Base-by-base conservation (phyloP, 2,797 vertebrate species). In the Graptemys geographica region DNA sequence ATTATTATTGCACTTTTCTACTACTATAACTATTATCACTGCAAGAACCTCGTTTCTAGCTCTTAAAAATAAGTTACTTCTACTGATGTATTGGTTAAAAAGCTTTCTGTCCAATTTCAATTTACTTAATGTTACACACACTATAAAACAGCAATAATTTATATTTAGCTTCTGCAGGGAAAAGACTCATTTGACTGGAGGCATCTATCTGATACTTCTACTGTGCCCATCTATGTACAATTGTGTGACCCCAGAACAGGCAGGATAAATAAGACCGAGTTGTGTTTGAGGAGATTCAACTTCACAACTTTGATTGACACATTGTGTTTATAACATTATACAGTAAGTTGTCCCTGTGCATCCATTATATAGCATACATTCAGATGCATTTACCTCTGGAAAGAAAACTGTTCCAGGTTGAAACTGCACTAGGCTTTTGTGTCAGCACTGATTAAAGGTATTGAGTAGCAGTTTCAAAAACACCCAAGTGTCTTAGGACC, bases 71-170 rank as follows among this genome's bases (percentile, higher is more conserved):
- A 52, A 89, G 96, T 92, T 96, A 83, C 79, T 88, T 92, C 62
- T 52, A 95, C 78, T 92, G 88, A 97, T 41, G 13, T 96, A 92
- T 13, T 92, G 25, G n/a, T 95, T 96, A 82, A 97, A 97, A 96
- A 89, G 5, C 83, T 95, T 92, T 88, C 84, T 93, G 89, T 6
- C 52, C 18, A 86, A 81, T 93, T 96, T 97, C 90, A 94, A 90
- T 88, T 83, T 90, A 92, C 88, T 95, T 95, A 94, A 81, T 84
- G 16, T 11, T 56, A 51, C 76, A 89, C 11, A 53, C 2, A 11
- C 62, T 87, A 31, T 92, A 76, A 76, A 95, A 83, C 44, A 91
- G 83, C n/a, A 59, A 87, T 18, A 93, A 65, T 49, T 37, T 91
- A 90, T 93, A 93, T 69, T n/a, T 11, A 8, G 62, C 13, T 94